These are phyloP conservation scores for Neuroscelio doddi DNA, from an alignment of 2,888 invertebrate genomes.

Conservation along the genomic window DNA sequence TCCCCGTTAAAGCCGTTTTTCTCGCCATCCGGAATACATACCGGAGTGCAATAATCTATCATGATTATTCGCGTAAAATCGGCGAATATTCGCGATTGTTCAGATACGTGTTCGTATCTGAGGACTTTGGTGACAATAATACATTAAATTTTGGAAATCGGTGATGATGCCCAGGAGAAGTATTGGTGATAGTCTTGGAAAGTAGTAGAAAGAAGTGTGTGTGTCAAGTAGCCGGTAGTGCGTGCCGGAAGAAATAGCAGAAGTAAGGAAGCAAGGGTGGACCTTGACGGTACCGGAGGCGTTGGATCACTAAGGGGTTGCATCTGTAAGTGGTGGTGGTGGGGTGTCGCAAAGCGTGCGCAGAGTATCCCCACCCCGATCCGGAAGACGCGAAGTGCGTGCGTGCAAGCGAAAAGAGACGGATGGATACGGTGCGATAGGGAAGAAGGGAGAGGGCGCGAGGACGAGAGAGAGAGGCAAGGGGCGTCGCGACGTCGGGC, in stretches of 20 bases:
- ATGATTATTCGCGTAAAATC: too few species aligned
- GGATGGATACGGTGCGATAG: constrained; percentile 24
- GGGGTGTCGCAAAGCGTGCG: constrained; percentile 43
- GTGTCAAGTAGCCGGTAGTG: constrained; percentile 15
- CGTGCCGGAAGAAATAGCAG: constrained; percentile 11
- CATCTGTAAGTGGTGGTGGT: constrained; percentile 34
- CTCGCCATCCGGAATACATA: too few species aligned
- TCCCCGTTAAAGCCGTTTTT: constrained; percentile 1
- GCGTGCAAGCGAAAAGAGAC: constrained; percentile 16
- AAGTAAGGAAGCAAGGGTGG: too few species aligned
- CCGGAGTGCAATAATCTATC: too few species aligned
- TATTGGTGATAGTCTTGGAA: too few species aligned
- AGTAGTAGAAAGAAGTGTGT: too few species aligned
- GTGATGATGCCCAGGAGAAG: too few species aligned
- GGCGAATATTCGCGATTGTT: background rate
- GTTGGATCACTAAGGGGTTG: constrained; percentile 21
- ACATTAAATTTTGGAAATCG: too few species aligned
- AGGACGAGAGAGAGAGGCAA: constrained; percentile 33
- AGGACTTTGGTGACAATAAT: too few species aligned
- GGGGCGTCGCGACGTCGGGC: constrained; percentile 53
- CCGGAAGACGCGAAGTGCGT: constrained; percentile 17
- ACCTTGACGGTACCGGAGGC: constrained; percentile 35
- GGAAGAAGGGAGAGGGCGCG: constrained; percentile 16
- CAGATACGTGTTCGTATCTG: background rate
- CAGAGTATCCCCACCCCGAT: constrained; percentile 32